Evolutionary conservation across 2,888 invertebrate genomes (phyloP).

Genomic region (Caenorhabditis becei): DNA sequence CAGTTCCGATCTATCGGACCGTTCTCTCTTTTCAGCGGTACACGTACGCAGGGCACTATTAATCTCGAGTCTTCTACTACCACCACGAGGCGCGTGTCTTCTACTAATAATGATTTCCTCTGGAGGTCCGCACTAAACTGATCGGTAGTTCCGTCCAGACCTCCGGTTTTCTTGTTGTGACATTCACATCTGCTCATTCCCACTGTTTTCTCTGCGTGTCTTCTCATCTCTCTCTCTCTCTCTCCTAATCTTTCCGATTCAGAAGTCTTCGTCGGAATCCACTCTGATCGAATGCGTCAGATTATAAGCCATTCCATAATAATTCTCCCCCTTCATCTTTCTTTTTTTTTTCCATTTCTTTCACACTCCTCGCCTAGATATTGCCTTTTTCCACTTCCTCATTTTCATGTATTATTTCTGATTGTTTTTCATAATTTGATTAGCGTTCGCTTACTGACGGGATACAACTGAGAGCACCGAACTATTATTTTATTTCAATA

Average conservation of each 20-base stretch:
- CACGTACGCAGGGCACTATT: constrained; percentile 72
- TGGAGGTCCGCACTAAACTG: background rate
- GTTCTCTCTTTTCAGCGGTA: constrained; percentile 65
- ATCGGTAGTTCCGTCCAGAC: background rate
- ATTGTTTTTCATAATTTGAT: constrained; percentile 24
- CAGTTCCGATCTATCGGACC: background rate
- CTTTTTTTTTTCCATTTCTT: background rate
- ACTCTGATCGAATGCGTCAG: constrained; percentile 63
- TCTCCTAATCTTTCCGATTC: constrained; percentile 17
- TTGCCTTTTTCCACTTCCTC: constrained; percentile 39
- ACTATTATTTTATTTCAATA: constrained; percentile 17
- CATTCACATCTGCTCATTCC: constrained; percentile 60
- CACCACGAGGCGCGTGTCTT: background rate
- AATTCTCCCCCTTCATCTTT: constrained; percentile 4
- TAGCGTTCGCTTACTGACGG: constrained; percentile 53
- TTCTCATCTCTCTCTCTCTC: constrained; percentile 10
- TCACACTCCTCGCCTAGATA: constrained; percentile 36
- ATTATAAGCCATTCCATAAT: constrained; percentile 51
- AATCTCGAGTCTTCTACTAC: constrained; percentile 34
- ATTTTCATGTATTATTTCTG: background rate
- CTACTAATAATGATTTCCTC: constrained; percentile 21
- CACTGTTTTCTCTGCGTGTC: constrained; percentile 36
- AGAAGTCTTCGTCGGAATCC: constrained; percentile 62
- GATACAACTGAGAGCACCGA: constrained; percentile 29
- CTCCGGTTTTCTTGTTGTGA: constrained; percentile 29